Base-by-base conservation (phyloP, 2,888 invertebrate species). In the Elysia crispata region DNA sequence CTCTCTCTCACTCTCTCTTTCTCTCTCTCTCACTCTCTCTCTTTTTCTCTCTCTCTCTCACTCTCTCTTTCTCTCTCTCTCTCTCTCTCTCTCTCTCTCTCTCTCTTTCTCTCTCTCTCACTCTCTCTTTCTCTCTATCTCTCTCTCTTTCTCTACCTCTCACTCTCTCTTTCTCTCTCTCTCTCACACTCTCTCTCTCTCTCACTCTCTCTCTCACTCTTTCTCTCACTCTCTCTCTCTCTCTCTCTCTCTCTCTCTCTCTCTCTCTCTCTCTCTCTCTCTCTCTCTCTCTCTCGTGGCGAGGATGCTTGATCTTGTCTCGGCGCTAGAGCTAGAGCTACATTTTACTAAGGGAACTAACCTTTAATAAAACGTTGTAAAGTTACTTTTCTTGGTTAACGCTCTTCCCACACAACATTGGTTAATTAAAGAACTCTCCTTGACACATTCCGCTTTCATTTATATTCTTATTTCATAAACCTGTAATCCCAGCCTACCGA, bases 21-120 rank as follows among this genome's bases (percentile, higher is more conserved):
- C 62, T 60, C 11, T 72, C 72, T 60, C 41, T 23, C 41, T 33
- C 70, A 31, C 62, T 33, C 72, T 74, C 20, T 79, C 73, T 79
- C 31, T 74, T 50, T 66, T 60, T n/a, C 23, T 57, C 77, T 54
- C 31, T 30, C 31, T 54, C 33, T 54, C 33, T 30, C 33, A 28
- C 41, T n/a, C 57, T 20, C 76, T 23, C 72, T 54, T 70, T 54
- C 72, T 30, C 77, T 28, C 77, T 33, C 72, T 33, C 72, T 33
- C 77, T 33, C 41, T 49, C n/a, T 49, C 49, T 49, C 49, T 49
- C 49, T 49, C 49, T 49, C 49, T 28, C 54, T 50, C 23, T 18
- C n/a, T 50, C 49, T 73, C 18, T 5, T 6, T 15, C 6, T 23
- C 15, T 20, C 60, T 60, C 60, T 23, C 6, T 23, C 23, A 5